phyloP scores from a whole-genome alignment of 2,797 vertebrate species.

The Tangara arthus region DNA sequence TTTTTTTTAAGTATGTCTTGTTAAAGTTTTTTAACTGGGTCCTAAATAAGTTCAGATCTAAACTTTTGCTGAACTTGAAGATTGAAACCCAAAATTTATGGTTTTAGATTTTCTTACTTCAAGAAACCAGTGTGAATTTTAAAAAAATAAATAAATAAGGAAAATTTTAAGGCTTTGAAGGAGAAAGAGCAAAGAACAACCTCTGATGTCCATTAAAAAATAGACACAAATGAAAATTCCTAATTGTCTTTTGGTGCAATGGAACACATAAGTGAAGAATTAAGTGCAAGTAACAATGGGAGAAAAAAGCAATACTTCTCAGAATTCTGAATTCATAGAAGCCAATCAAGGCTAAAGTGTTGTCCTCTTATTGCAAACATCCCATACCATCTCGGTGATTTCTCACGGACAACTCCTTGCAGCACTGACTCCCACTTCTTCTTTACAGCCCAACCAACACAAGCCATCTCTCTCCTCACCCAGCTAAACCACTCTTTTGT shows the following conservation, averaged over 20 bases:
- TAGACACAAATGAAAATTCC: not conserved
- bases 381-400: too few species aligned
- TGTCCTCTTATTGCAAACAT: too few species aligned
- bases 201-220: not conserved
- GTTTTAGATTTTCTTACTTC: not conserved
- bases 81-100: not conserved
- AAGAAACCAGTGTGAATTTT: not conserved
- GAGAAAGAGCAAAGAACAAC: not conserved
- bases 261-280: not conserved
- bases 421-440: too few species aligned
- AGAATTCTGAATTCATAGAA: not conserved
- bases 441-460: too few species aligned
- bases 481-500: too few species aligned
- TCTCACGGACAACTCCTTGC: fast-evolving
- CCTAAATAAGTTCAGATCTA: not conserved
- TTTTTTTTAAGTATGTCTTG: not conserved
- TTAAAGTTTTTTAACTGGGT: not conserved
- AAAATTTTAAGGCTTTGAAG: not conserved
- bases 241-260: not conserved
- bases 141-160: not conserved
- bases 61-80: not conserved
- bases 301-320: fast-evolving
- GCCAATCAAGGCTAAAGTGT: not conserved
- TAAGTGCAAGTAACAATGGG: fast-evolving
- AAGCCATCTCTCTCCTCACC: fast-evolving